Percentiles rank a stretch among this genome's conserved stretches.
Conservation (phyloP, 2,888 invertebrate genomes). For the Phengaris arion region DNA sequence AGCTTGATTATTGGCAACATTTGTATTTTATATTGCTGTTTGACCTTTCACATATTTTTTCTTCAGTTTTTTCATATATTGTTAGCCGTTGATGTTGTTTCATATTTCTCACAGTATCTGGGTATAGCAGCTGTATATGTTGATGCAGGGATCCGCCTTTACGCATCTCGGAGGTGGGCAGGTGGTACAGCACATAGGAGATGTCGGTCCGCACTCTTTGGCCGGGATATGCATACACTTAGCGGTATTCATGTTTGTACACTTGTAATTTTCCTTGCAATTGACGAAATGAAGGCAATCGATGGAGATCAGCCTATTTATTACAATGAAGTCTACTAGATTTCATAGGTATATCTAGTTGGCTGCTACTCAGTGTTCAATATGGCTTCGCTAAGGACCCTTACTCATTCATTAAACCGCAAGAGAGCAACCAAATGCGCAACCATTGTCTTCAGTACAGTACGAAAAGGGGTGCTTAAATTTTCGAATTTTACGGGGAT, state of each 20-base stretch:
- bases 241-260: slow-evolving; percentile 33
- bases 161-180: slow-evolving; percentile 50
- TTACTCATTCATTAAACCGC: neutral
- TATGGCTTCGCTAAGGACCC: neutral
- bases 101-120: slow-evolving; percentile 58
- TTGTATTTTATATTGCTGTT: neutral
- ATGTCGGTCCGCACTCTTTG: slow-evolving; percentile 37
- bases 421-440: too few relatives aligned
- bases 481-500: too few relatives aligned
- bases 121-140: slow-evolving; percentile 72
- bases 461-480: too few relatives aligned
- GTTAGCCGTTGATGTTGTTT: neutral
- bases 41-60: neutral
- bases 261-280: slow-evolving; percentile 29
- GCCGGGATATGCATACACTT: slow-evolving; percentile 40
- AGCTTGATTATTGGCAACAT: neutral
- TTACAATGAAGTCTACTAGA: slow-evolving; percentile 36
- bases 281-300: slow-evolving; percentile 34
- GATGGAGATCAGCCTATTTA: slow-evolving; percentile 34
- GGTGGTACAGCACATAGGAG: slow-evolving; percentile 47
- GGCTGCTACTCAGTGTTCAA: slow-evolving; percentile 28
- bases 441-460: too few relatives aligned
- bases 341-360: slow-evolving; percentile 33
- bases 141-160: slow-evolving; percentile 64
- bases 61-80: neutral